phyloP scores from a whole-genome alignment of 1,140 invertebrate genomes.

The Megalonaias nervosa region DNA sequence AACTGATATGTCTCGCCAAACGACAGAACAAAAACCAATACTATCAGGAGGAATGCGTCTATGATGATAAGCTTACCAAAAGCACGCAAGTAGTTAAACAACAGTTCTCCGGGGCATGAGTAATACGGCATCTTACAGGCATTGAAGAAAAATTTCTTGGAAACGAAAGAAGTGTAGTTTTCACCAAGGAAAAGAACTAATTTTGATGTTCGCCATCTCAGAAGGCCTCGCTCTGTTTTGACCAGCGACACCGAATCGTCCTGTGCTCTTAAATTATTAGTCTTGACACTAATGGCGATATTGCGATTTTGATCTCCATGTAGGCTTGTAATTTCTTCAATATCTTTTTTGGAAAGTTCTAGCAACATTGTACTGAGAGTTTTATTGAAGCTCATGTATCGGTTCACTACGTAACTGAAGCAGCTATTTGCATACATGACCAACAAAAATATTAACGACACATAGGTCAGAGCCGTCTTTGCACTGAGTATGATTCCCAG shows the following conservation, averaged over 20 bases:
- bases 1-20: constrained; percentile 34
- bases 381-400: constrained; percentile 46
- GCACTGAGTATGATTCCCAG: constrained; percentile 49
- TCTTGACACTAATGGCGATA: constrained; percentile 34
- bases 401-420: constrained; percentile 39
- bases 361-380: constrained; percentile 26
- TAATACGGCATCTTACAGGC: constrained; percentile 24
- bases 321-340: constrained; percentile 36
- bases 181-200: constrained; percentile 23
- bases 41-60: constrained; percentile 26
- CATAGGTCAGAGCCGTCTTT: constrained; percentile 27
- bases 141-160: constrained; percentile 23
- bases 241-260: background rate
- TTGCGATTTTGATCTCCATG: constrained; percentile 39
- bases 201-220: constrained; percentile 2
- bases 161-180: constrained; percentile 16
- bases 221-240: background rate
- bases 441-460: constrained; percentile 39
- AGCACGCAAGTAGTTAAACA: constrained; percentile 8
- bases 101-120: constrained; percentile 19
- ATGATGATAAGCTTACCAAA: constrained; percentile 15
- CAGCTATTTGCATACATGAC: constrained; percentile 41
- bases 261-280: background rate
- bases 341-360: constrained; percentile 29
- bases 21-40: constrained; percentile 32